Base-by-base conservation (phyloP, 2,888 invertebrate genomes). In the Athalia circularis region DNA sequence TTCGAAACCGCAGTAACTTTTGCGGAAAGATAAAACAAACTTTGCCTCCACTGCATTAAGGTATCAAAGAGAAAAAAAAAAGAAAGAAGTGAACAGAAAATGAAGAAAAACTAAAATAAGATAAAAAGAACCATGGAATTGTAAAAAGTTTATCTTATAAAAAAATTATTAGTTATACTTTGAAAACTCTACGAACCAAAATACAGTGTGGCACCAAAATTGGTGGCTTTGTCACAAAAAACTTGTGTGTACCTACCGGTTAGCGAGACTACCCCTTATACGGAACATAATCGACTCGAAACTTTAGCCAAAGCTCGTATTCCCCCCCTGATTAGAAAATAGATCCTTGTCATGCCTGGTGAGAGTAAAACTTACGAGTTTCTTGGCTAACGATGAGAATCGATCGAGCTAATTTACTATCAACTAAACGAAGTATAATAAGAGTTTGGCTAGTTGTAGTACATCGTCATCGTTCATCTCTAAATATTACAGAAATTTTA, bases 401-500 rank as follows among this genome's bases (percentile, higher is more conserved):
- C 68, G 68, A 68, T 52, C 68, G 13, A 43, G 54, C n/a, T n/a
- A 68, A 68, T 68, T 68, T 68, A 68, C 52, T 15, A 68, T 29
- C 29, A 29, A 29, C 29, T 29, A 29, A 29, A 29, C 29, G 29
- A 29, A 29, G 29, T 29, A 29, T 29, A 29, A 29, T 29, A 29
- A 29, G 29, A 29, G 29, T 29, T 29, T 29, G 29, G 29, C 29
- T 29, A 29, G 29, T 29, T 29, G 29, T 29, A 29, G 29, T 29
- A 29, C 29, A 29, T 29, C 29, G 29, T 29, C 29, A 29, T 29
- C 29, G 2, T 29, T 29, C 29, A 29, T 29, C 29, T 29, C 0
- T 29, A 29, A 29, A 29, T 29, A 29, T 29, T 29, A 29, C 2
- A 29, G 29, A 29, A 29, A 29, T 29, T 29, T 29, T 2, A 29